A percentile compares a stretch with the other conserved stretches of the same genome.
These are phyloP conservation scores for Bombylius major DNA, from an alignment of 2,888 invertebrate species.

Conservation along the genomic window DNA sequence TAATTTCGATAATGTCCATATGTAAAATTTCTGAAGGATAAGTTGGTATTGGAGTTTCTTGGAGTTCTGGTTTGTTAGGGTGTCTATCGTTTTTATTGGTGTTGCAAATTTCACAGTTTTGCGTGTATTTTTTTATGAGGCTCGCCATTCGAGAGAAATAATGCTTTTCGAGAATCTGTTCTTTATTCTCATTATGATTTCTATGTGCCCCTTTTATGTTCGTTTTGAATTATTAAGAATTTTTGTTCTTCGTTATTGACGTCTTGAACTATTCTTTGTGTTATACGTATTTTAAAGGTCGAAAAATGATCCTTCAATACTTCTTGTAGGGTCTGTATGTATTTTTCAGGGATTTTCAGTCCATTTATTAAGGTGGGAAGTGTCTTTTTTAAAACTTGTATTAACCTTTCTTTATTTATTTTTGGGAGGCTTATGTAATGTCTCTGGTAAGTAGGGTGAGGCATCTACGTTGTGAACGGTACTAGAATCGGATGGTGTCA, in stretches of 20 bases:
- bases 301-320: neutral
- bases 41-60: neutral
- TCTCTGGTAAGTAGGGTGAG: neutral
- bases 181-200: neutral
- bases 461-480: constrained; percentile 13
- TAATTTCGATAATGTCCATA: neutral
- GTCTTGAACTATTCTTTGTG: neutral
- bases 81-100: neutral
- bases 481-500: neutral
- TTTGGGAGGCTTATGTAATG: neutral
- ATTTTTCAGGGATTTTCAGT: neutral
- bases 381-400: neutral
- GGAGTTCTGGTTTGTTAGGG: neutral
- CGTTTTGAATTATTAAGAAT: neutral
- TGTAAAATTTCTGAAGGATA: neutral
- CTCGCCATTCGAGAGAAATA: constrained; percentile 1
- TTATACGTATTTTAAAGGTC: neutral
- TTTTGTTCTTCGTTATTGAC: neutral
- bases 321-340: neutral
- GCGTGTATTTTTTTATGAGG: neutral
- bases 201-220: constrained; percentile 2
- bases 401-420: neutral
- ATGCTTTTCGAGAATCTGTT: neutral
- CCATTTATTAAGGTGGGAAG: neutral
- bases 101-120: neutral